Evolutionary conservation across 1,140 invertebrate genomes (phyloP).

Genomic region (Archivesica marissinica): DNA sequence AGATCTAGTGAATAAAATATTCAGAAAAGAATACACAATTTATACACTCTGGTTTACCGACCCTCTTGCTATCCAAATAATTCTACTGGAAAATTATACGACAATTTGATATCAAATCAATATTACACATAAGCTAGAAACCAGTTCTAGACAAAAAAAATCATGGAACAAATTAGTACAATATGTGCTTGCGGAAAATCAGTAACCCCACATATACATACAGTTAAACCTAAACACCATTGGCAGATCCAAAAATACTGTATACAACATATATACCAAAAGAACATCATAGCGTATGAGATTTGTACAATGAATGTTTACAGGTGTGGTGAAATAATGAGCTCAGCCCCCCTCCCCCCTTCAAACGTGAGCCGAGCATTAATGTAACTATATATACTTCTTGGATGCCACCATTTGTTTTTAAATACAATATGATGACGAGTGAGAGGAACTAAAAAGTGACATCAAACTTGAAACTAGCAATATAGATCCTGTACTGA

Average conservation of each 20-base stretch:
- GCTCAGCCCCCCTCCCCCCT: too few relatives aligned
- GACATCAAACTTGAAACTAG: constrained; percentile 15
- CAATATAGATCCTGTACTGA: background rate
- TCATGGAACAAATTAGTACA: constrained; percentile 26
- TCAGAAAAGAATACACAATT: too few relatives aligned
- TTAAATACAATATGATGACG: background rate
- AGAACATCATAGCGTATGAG: background rate
- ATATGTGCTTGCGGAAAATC: constrained; percentile 3
- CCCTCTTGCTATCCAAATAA: background rate
- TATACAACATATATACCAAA: constrained; percentile 41
- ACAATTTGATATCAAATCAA: constrained; percentile 30
- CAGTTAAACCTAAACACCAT: background rate
- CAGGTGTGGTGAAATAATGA: background rate
- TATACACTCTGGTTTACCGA: too few relatives aligned
- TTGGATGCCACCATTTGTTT: constrained; percentile 8
- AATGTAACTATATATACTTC: too few relatives aligned
- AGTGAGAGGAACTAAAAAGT: constrained; percentile 12
- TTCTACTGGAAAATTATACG: background rate
- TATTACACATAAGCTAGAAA: constrained; percentile 16
- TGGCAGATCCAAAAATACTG: constrained; percentile 51
- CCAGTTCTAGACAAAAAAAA: constrained; percentile 35
- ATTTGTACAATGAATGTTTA: constrained; percentile 18
- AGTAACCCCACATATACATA: constrained; percentile 45
- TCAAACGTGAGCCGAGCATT: too few relatives aligned
- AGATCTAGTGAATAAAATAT: too few relatives aligned